Conservation (phyloP, 2,888 invertebrate genomes). For the Pyrrhia umbra region DNA sequence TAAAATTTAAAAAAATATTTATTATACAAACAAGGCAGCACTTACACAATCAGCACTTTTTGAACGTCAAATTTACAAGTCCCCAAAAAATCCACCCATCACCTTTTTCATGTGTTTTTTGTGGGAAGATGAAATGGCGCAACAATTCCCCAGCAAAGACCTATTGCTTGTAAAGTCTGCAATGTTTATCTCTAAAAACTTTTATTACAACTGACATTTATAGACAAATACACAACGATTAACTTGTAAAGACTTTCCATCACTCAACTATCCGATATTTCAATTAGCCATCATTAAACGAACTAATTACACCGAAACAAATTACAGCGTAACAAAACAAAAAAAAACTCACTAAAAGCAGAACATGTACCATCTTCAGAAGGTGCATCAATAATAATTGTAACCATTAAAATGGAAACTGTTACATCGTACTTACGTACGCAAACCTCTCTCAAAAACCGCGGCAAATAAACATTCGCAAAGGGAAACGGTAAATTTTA, state of each 20-base stretch:
- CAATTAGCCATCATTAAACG: slow-evolving; percentile 42
- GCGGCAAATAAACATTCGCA: slow-evolving; percentile 66
- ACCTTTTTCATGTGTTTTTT: no score
- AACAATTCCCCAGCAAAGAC: no score
- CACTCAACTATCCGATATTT: slow-evolving; percentile 34
- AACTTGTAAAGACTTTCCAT: slow-evolving; percentile 29
- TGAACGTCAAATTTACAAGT: no score
- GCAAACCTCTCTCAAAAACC: slow-evolving; percentile 54
- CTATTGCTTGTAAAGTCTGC: no score
- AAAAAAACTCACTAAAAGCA: slow-evolving; percentile 46
- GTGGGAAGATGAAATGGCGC: no score
- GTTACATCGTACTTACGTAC: slow-evolving; percentile 61
- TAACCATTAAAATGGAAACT: slow-evolving; percentile 61
- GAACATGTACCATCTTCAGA: slow-evolving; percentile 14
- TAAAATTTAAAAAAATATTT: no score
- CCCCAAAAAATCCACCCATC: no score
- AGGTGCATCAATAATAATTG: slow-evolving; percentile 59
- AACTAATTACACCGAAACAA: slow-evolving; percentile 48
- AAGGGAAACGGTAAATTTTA: slow-evolving; percentile 78
- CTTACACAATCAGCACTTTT: no score
- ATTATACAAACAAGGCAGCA: no score
- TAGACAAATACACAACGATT: slow-evolving; percentile 21
- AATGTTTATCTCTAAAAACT: no score
- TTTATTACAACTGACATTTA: slow-evolving; percentile 17
- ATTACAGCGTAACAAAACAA: slow-evolving; percentile 31